A percentile compares a stretch with the other conserved stretches of the same genome.
These are phyloP conservation scores for Acleris holmiana DNA, from an alignment of 2,888 invertebrate species.

Conservation along the genomic window DNA sequence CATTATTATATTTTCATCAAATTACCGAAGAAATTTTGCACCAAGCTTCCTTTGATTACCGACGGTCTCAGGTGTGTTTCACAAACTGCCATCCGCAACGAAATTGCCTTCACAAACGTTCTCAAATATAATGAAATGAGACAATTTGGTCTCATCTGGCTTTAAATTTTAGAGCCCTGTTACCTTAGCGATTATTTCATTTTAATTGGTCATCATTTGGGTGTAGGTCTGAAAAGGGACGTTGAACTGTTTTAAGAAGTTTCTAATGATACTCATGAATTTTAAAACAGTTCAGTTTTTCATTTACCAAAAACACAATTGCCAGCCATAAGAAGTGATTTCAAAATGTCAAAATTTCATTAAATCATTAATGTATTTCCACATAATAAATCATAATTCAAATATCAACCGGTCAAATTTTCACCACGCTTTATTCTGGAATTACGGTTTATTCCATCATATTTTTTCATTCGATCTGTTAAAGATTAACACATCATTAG, in stretches of 20 bases:
- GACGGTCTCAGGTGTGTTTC: constrained; percentile 40
- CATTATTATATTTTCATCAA: constrained; percentile 12
- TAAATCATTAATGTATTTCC: background rate
- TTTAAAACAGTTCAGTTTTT: background rate
- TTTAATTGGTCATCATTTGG: constrained; percentile 33
- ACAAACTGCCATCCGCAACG: constrained; percentile 35
- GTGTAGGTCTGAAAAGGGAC: background rate
- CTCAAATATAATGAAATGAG: constrained; percentile 44
- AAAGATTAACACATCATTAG: constrained; percentile 78
- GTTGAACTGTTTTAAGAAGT: background rate
- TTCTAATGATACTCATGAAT: background rate
- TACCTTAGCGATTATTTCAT: constrained; percentile 32
- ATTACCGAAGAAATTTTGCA: constrained; percentile 16
- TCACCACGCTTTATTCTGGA: constrained; percentile 15
- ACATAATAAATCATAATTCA: constrained; percentile 4
- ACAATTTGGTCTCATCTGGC: constrained; percentile 47
- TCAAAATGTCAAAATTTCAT: no score
- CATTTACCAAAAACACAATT: no score
- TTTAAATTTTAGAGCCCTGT: constrained; percentile 36
- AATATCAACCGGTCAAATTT: constrained; percentile 2
- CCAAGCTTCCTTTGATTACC: constrained; percentile 35
- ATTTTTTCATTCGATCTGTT: constrained; percentile 43
- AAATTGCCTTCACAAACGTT: constrained; percentile 43
- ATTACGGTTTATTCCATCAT: constrained; percentile 14
- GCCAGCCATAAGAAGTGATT: no score